Percentiles rank a stretch among this genome's conserved stretches.
Conservation (phyloP, 2,113 vertebrate species). For the chimpanzee (Pan troglodytes) region NHGRI_mPanTro3-v2.1_pri NC_072411.2:66411501-66412000, state of each 20-base stretch:
- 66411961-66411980: neutral
- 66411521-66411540: neutral
- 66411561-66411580: neutral
- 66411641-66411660: neutral
- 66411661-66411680: neutral
- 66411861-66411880: neutral
- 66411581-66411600: neutral
- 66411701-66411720: neutral
- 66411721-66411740: neutral
- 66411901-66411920: neutral
- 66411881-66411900: neutral
- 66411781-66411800: neutral
- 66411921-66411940: neutral
- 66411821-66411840: neutral
- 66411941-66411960: neutral
- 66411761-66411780: neutral
- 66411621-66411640: slow-evolving; percentile 9
- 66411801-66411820: neutral
- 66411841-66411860: neutral
- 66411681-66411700: neutral
- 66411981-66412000: neutral
- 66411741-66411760: neutral
- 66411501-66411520: neutral
- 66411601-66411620: neutral
- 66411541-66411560: neutral